phyloP scores from a whole-genome alignment of 2,797 vertebrate species.

The Sciurus carolinensis region DNA sequence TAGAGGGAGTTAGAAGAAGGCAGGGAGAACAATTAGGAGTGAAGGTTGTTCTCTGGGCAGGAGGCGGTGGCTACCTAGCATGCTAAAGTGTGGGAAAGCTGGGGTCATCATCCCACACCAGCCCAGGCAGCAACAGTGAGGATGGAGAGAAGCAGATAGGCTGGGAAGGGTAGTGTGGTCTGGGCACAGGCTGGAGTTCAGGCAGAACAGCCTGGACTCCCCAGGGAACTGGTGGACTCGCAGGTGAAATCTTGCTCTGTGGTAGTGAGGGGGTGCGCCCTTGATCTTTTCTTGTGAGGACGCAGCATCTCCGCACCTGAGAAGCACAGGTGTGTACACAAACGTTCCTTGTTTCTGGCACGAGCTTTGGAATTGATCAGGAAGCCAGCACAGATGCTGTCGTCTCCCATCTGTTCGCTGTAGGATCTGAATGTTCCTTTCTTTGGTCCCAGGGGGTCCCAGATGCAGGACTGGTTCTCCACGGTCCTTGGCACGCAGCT shows the following conservation, averaged over 20 bases:
- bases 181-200: neutral
- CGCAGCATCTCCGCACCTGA: neutral
- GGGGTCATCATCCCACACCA: rapidly evolving
- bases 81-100: neutral
- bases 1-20: neutral
- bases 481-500: neutral
- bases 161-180: neutral
- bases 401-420: constrained; percentile 19
- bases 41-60: neutral
- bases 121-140: no score
- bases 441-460: neutral
- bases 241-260: neutral
- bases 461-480: neutral
- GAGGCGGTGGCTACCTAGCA: neutral
- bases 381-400: constrained; percentile 41
- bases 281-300: constrained; percentile 32
- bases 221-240: neutral
- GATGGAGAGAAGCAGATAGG: neutral
- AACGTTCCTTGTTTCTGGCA: neutral
- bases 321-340: constrained; percentile 43
- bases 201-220: neutral
- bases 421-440: constrained; percentile 25
- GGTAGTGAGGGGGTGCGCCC: neutral
- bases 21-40: neutral
- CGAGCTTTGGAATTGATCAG: neutral